Evolutionary conservation across 2,113 vertebrate species (phyloP).

Genomic region (Lates calcarifer): DNA sequence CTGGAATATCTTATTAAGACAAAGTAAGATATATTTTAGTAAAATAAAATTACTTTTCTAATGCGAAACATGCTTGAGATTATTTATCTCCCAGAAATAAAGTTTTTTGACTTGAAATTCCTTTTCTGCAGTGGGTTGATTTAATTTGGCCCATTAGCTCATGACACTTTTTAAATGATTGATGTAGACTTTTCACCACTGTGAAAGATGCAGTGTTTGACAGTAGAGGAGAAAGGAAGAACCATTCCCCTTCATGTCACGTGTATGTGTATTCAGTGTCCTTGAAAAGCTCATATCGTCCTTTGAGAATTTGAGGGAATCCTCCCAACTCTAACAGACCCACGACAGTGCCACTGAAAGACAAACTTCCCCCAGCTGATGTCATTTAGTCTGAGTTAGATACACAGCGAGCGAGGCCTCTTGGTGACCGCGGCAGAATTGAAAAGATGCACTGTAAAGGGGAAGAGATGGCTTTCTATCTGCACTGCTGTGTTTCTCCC

Average conservation of each 20-base stretch:
- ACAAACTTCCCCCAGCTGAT: conserved; percentile 1
- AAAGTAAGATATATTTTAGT: no score
- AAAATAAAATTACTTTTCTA: no score
- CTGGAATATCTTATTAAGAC: no score
- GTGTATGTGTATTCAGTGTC: background rate
- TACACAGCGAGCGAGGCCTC: conserved; percentile 8
- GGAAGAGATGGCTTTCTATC: conserved; percentile 7
- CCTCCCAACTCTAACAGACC: background rate
- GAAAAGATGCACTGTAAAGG: conserved; percentile 29
- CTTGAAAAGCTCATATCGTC: conserved; percentile 20
- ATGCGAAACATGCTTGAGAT: no score
- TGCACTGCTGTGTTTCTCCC: conserved; percentile 50
- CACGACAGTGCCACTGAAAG: conserved; percentile 14
- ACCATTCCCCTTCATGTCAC: background rate
- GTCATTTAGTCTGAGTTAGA: conserved; percentile 48
- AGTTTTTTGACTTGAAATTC: no score
- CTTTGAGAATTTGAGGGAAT: conserved; percentile 7
- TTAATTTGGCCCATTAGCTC: conserved; percentile 15
- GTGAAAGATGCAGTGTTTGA: no score
- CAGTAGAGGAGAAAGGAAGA: background rate
- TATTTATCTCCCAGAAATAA: no score
- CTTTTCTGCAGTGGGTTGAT: no score
- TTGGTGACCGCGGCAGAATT: conserved; percentile 51
- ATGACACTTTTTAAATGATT: background rate
- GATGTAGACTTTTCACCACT: no score